Evolutionary conservation across 2,113 vertebrate genomes (phyloP).

Genomic region (Perca schrenkii): DNA sequence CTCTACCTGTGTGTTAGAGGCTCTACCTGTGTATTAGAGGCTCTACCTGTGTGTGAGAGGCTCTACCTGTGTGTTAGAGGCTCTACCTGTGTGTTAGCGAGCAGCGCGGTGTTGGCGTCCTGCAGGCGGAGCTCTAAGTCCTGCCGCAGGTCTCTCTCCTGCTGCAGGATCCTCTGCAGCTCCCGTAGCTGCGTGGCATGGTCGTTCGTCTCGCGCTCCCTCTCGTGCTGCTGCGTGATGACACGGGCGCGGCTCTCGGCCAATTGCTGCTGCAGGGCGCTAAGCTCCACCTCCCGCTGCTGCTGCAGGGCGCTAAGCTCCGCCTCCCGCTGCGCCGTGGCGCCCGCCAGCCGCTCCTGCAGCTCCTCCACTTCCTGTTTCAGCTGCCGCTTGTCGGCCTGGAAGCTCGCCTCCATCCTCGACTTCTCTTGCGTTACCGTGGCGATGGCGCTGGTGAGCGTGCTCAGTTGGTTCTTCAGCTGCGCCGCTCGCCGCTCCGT

Average conservation of each 20-base stretch:
- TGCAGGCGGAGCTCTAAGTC: slow-evolving; percentile 88
- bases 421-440: slow-evolving; percentile 96
- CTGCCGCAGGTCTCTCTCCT: slow-evolving; percentile 86
- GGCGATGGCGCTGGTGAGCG: slow-evolving; percentile 90
- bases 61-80: no score
- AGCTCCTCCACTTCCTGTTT: slow-evolving; percentile 92
- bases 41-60: no score
- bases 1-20: no score
- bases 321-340: slow-evolving; percentile 67
- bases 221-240: slow-evolving; percentile 92
- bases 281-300: slow-evolving; percentile 82
- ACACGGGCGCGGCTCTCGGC: slow-evolving; percentile 90
- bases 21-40: no score
- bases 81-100: not conserved
- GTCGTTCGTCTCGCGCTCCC: slow-evolving; percentile 91
- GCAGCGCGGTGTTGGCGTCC: slow-evolving; percentile 82
- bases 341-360: slow-evolving; percentile 71
- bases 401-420: slow-evolving; percentile 95
- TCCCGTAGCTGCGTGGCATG: slow-evolving; percentile 93
- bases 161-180: slow-evolving; percentile 91
- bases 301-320: slow-evolving; percentile 85
- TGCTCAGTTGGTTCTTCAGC: slow-evolving; percentile 89
- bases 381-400: slow-evolving; percentile 91
- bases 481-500: slow-evolving; percentile 84
- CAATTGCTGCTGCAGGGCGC: slow-evolving; percentile 86